Conservation (phyloP, 2,797 vertebrate genomes). For the Sebastes wilsoni region DNA sequence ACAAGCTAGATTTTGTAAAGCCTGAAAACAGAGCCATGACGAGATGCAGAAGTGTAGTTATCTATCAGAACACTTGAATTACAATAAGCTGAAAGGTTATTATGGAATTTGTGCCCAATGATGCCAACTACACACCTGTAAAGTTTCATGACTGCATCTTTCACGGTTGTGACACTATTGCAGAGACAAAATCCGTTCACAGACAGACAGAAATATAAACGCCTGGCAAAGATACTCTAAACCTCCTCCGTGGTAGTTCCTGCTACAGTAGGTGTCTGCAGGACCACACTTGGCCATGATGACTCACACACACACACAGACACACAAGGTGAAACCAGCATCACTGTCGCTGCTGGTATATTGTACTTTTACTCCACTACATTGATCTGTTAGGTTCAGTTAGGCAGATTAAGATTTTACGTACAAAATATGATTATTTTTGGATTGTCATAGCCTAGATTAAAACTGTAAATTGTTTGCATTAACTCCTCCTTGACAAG, state of each 20-base stretch:
- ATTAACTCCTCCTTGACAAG: background rate
- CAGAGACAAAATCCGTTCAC: too few species aligned
- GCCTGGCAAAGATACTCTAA: background rate
- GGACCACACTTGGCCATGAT: background rate
- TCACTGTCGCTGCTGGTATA: background rate
- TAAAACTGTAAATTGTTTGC: background rate
- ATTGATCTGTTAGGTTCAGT: background rate
- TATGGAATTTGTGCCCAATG: too few species aligned
- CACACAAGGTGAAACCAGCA: background rate
- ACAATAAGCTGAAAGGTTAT: too few species aligned
- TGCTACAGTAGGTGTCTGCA: background rate
- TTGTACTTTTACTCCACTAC: background rate
- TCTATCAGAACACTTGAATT: too few species aligned
- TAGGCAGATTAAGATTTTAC: background rate
- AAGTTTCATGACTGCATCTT: too few species aligned
- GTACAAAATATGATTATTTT: background rate
- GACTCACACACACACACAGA: background rate
- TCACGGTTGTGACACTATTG: too few species aligned
- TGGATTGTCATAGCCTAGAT: background rate
- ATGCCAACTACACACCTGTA: too few species aligned
- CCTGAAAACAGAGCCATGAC: too few species aligned
- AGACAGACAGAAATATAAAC: background rate
- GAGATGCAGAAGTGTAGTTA: too few species aligned
- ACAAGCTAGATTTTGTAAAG: too few species aligned
- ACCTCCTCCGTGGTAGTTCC: background rate